Conservation (phyloP, 2,113 vertebrate genomes). For the Delphinus delphis region DNA sequence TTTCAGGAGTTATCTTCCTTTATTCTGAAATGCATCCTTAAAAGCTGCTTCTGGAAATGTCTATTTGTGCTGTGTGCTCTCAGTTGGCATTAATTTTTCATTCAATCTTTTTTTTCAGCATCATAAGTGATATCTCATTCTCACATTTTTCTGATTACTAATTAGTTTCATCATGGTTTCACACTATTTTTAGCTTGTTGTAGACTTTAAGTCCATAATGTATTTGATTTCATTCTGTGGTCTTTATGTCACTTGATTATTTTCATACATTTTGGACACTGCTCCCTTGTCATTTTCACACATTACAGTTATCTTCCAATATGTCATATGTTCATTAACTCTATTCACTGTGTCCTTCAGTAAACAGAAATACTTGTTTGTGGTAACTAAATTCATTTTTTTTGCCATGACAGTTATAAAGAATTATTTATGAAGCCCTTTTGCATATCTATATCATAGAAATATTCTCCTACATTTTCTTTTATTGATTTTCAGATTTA, state of each 20-base stretch:
- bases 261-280: background rate
- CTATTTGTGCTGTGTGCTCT: background rate
- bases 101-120: background rate
- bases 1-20: background rate
- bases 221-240: background rate
- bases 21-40: background rate
- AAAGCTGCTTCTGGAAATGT: background rate
- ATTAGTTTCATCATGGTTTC: background rate
- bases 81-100: background rate
- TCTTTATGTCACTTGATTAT: background rate
- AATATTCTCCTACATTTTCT: background rate
- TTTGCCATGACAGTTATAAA: background rate
- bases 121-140: background rate
- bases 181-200: background rate
- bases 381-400: background rate
- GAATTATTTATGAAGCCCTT: background rate
- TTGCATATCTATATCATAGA: background rate
- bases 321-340: background rate
- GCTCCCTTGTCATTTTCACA: background rate
- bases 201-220: background rate
- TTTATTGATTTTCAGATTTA: background rate
- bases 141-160: background rate
- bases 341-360: background rate
- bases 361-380: background rate
- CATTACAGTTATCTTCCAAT: background rate